phyloP scores from a whole-genome alignment of 64 coral and sea anemone species.

The Actinia equina region DNA sequence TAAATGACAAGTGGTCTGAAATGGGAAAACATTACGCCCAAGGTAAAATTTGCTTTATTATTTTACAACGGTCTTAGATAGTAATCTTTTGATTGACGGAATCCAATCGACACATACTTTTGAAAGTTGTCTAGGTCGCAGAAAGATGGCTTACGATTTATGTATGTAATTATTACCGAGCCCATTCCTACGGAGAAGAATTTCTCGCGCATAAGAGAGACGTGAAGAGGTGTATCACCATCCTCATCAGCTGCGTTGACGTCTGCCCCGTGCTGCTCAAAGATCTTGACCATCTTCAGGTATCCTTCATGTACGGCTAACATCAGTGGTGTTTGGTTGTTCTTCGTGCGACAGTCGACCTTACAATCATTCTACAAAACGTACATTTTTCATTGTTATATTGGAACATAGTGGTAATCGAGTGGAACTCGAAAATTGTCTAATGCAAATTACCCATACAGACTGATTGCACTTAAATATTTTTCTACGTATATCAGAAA shows the following conservation, averaged over 20 bases:
- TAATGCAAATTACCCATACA: too few species aligned
- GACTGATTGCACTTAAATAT: too few species aligned
- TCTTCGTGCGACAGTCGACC: background rate
- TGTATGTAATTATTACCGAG: background rate
- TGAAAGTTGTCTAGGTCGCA: too few species aligned
- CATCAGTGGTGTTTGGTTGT: slow-evolving; percentile 36
- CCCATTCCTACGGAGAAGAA: slow-evolving; percentile 11
- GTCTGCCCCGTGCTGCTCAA: slow-evolving; percentile 35
- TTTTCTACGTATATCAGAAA: background rate
- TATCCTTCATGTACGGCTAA: slow-evolving; percentile 47
- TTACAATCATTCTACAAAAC: slow-evolving; percentile 20
- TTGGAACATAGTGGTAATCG: too few species aligned
- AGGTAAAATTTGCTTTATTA: too few species aligned
- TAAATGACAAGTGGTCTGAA: too few species aligned
- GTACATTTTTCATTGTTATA: background rate
- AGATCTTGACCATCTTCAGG: slow-evolving; percentile 27
- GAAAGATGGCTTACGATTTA: too few species aligned
- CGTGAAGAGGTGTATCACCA: slow-evolving; percentile 41
- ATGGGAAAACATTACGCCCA: too few species aligned
- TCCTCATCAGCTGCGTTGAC: slow-evolving; percentile 17
- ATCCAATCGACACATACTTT: too few species aligned
- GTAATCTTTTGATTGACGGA: too few species aligned
- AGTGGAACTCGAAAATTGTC: too few species aligned
- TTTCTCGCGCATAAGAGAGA: slow-evolving; percentile 31
- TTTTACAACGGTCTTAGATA: too few species aligned